Base-by-base conservation (phyloP, 2,888 invertebrate species). In the Bembecia ichneumoniformis region DNA sequence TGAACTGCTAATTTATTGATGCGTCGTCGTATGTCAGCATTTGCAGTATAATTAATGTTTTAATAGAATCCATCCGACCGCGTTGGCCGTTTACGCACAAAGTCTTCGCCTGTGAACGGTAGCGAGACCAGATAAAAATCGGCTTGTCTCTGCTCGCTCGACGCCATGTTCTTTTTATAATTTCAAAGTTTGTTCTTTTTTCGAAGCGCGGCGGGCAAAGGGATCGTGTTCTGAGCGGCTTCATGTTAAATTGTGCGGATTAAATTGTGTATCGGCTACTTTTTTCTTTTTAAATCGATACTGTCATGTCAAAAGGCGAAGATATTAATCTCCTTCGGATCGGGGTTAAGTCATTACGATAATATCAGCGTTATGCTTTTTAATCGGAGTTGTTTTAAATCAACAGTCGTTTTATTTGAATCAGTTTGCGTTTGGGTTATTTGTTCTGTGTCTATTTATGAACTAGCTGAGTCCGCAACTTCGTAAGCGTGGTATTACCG, bases 71-170 rank as follows among this genome's bases (percentile, higher is more conserved):
- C 52, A 49, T 52, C 57, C 52, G 58, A 60, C 61, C 60, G 53
- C 52, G 51, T 53, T 34, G 54, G 52, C 52, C 55, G 55, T 56
- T 61, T 61, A 53, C 52, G 50, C 49, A 49, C 56, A 49, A 50
- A 55, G 56, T 28, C 9, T 5, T 28, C 9, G 1, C 55, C 57
- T 69, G 71, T 71, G 68, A 70, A 76, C 77, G 67, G 77, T 75
- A 77, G 77, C 58, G 52, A 49, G 49, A 55, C 47, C 53, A 64
- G 77, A 76, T 76, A 71, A 58, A 28, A 58, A 74, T 75, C 72
- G 57, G 53, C 55, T 58, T 60, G 68, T 67, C 59, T 57, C 57
- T 58, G 59, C 50, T 46, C 51, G 57, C 35, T 51, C 58, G 64
- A 61, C 63, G 74, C 70, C 73, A 62, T 60, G 49, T 64, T 59